These are phyloP conservation scores for Leptinotarsa tumamoca DNA, from an alignment of 2,888 invertebrate genomes.

Conservation along the genomic window DNA sequence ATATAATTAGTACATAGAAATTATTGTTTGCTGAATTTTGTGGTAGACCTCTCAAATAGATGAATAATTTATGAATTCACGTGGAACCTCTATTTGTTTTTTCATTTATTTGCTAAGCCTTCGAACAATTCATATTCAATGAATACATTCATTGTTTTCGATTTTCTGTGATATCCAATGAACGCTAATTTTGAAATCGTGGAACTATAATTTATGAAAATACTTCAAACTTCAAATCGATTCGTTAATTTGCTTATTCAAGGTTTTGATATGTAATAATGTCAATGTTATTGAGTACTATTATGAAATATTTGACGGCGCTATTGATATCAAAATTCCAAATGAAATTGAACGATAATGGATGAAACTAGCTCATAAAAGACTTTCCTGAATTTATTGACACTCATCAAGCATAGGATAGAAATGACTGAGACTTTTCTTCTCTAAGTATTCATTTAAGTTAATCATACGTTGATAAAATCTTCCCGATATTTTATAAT, in stretches of 20 bases:
- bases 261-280: neutral
- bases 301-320: neutral
- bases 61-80: neutral
- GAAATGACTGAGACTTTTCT: too few species aligned
- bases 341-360: too few species aligned
- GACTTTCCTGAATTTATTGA: too few species aligned
- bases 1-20: neutral
- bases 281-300: neutral
- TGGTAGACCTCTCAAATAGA: neutral
- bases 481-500: too few species aligned
- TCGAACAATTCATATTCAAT: neutral
- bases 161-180: neutral
- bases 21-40: neutral
- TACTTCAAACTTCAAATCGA: neutral
- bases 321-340: too few species aligned
- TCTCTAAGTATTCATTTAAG: too few species aligned
- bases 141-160: neutral
- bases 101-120: neutral
- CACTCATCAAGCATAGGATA: too few species aligned
- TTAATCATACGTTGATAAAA: too few species aligned
- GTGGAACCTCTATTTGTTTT: neutral
- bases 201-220: neutral
- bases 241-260: neutral
- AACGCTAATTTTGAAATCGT: neutral
- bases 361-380: too few species aligned